Percentiles rank a stretch among this genome's conserved stretches.
Evolutionary conservation across 2,113 vertebrate species (phyloP).

Genomic region (Cephalopterus ornatus): DNA sequence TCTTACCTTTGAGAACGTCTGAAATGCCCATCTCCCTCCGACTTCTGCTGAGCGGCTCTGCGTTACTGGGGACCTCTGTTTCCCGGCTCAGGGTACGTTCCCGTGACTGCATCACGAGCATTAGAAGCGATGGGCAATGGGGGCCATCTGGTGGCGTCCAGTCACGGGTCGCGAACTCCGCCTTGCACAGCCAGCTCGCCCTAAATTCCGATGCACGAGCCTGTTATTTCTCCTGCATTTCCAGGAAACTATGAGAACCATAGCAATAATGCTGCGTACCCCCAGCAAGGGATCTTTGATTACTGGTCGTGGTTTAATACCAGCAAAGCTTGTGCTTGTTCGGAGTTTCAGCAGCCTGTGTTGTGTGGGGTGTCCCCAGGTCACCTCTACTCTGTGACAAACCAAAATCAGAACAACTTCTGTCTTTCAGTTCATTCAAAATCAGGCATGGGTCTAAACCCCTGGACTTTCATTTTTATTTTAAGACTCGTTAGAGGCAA

Average conservation of each 20-base stretch:
- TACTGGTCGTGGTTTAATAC: accelerated
- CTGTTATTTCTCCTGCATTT: not conserved
- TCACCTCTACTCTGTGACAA: not conserved
- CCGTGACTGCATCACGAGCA: accelerated
- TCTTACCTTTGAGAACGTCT: not conserved
- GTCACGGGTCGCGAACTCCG: not conserved
- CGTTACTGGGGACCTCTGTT: not conserved
- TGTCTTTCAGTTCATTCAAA: not conserved
- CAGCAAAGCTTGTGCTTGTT: not conserved
- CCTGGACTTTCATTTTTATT: not conserved
- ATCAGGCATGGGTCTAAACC: not conserved
- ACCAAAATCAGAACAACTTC: not conserved
- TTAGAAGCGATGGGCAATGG: accelerated
- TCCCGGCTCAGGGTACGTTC: no score
- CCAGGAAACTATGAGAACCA: not conserved
- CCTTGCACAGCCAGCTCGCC: not conserved
- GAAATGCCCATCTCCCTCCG: not conserved
- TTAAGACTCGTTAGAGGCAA: not conserved
- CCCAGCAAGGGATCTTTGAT: not conserved
- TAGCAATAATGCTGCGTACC: not conserved
- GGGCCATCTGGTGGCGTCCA: not conserved
- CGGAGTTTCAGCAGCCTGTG: not conserved
- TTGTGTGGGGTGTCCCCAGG: not conserved
- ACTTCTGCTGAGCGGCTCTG: not conserved
- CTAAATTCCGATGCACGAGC: not conserved